Conservation (phyloP, 1,140 invertebrate genomes). For the Adoxophyes honmai region DNA sequence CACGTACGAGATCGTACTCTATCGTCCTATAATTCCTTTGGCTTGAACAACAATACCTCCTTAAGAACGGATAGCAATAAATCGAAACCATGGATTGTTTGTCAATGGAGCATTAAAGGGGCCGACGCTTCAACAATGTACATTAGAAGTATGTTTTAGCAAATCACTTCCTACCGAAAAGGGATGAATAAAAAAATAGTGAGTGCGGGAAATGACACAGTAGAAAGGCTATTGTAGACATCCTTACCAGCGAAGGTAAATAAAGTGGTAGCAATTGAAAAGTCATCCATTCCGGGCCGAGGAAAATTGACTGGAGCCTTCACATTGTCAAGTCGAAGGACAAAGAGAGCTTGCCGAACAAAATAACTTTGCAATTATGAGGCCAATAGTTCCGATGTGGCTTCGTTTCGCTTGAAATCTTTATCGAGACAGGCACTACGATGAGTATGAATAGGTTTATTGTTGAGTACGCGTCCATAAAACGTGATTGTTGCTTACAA, state of each 20-base stretch:
- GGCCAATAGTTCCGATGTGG: slow-evolving; percentile 25
- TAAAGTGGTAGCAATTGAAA: slow-evolving; percentile 70
- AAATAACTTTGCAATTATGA: slow-evolving; percentile 44
- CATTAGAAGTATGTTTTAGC: slow-evolving; percentile 70
- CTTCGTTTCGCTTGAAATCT: slow-evolving; percentile 32
- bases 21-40: slow-evolving; percentile 55
- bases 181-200: slow-evolving; percentile 56
- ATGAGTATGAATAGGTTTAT: too few relatives aligned
- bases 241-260: slow-evolving; percentile 52
- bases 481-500: too few relatives aligned
- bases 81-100: slow-evolving; percentile 59
- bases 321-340: slow-evolving; percentile 48
- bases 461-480: too few relatives aligned
- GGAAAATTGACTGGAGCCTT: slow-evolving; percentile 44
- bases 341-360: slow-evolving; percentile 45
- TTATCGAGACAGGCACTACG: too few relatives aligned
- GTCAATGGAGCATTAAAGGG: slow-evolving; percentile 65
- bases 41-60: slow-evolving; percentile 54
- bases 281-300: slow-evolving; percentile 61
- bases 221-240: slow-evolving; percentile 51
- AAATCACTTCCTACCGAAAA: slow-evolving; percentile 69
- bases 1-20: slow-evolving; percentile 35
- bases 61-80: slow-evolving; percentile 64
- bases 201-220: slow-evolving; percentile 72
- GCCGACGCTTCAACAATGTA: slow-evolving; percentile 61